Percentiles rank a stretch among this genome's conserved stretches.
Evolutionary conservation across 2,797 vertebrate species (phyloP).

Genomic region (Falco berigora): DNA sequence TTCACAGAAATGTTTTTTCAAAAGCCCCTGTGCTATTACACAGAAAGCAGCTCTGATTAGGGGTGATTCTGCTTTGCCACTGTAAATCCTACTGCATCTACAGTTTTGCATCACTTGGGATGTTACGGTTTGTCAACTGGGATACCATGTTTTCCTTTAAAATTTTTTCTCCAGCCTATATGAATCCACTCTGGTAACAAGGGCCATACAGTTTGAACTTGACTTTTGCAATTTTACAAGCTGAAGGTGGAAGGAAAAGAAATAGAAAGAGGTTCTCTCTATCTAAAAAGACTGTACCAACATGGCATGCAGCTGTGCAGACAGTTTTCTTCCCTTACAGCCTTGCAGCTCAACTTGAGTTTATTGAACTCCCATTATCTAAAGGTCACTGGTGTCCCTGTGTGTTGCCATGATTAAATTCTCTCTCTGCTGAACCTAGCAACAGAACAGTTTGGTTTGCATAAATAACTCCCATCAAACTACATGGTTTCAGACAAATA

Average conservation of each 20-base stretch:
- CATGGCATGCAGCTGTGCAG: background rate
- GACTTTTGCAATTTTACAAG: background rate
- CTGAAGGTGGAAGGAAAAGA: background rate
- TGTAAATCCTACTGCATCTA: background rate
- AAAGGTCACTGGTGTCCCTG: slow-evolving; percentile 2
- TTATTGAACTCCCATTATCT: background rate
- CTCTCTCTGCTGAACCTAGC: background rate
- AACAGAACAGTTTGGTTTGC: background rate
- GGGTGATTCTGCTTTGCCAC: background rate
- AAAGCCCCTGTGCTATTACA: background rate
- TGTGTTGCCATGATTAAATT: background rate
- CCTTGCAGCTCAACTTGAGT: background rate
- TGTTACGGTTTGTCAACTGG: background rate
- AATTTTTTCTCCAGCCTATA: background rate
- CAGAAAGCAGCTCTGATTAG: background rate
- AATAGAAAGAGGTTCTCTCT: background rate
- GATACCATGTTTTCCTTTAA: background rate
- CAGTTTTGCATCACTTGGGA: background rate
- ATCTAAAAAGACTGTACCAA: too few species aligned
- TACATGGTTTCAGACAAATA: background rate
- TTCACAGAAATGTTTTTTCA: background rate
- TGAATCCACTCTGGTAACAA: background rate
- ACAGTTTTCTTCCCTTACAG: background rate
- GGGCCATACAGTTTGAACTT: background rate
- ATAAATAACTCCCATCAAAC: background rate